These are phyloP conservation scores for Zygaena filipendulae DNA, from an alignment of 2,888 invertebrate genomes.

Conservation along the genomic window DNA sequence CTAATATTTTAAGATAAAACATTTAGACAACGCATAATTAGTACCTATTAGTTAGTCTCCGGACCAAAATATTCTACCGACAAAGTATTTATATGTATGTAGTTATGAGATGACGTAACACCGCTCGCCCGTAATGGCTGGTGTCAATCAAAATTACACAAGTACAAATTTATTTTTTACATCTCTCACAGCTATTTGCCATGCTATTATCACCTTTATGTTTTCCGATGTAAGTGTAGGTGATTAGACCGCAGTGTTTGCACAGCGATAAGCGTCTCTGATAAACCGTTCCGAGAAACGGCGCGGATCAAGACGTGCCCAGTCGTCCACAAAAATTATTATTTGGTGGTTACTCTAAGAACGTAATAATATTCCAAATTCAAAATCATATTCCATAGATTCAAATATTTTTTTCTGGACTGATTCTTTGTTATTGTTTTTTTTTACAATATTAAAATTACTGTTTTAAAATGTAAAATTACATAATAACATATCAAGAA, in stretches of 20 bases:
- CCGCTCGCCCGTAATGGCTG: slow-evolving; percentile 60
- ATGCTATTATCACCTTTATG: slow-evolving; percentile 30
- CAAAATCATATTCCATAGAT: no score
- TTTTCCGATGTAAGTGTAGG: no score
- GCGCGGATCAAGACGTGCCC: slow-evolving; percentile 35
- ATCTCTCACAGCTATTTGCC: slow-evolving; percentile 25
- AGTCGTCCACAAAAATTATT: slow-evolving; percentile 36
- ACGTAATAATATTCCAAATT: no score
- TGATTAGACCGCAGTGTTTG: no score
- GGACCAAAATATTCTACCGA: not conserved
- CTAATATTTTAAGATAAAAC: not conserved
- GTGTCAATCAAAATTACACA: slow-evolving; percentile 67
- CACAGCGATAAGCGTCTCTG: slow-evolving; percentile 24
- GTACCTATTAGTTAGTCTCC: no score
- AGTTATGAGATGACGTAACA: slow-evolving; percentile 60
- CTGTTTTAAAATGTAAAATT: no score
- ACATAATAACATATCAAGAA: no score
- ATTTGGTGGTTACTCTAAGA: no score
- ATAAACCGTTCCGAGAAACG: slow-evolving; percentile 43
- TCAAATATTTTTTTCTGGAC: no score
- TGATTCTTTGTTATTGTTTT: no score
- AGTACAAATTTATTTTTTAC: slow-evolving; percentile 45
- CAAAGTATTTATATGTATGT: slow-evolving; percentile 22
- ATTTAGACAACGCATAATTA: not conserved
- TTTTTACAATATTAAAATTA: no score